Conservation (phyloP, 2,113 vertebrate genomes). For the Odobenus rosmarus region DNA sequence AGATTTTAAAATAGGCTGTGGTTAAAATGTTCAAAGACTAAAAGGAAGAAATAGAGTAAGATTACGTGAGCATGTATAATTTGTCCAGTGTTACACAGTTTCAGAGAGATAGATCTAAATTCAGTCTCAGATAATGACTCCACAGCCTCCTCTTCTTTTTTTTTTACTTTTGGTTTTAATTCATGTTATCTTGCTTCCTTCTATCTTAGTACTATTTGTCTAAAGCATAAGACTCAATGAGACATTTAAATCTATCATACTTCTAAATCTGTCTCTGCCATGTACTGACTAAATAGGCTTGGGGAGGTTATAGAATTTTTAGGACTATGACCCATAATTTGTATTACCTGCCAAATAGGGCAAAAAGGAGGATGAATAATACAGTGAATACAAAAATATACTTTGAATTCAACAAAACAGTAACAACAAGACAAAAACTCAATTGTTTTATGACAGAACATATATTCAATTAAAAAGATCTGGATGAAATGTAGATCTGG, state of each 20-base stretch:
- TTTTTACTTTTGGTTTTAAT: neutral
- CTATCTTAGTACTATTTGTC: neutral
- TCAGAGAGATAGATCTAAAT: neutral
- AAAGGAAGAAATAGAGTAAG: neutral
- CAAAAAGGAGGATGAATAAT: neutral
- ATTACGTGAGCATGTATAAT: neutral
- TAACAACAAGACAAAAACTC: neutral
- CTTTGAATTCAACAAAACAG: neutral
- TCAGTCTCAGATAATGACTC: neutral
- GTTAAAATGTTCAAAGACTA: neutral
- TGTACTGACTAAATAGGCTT: neutral
- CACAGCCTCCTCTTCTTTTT: neutral
- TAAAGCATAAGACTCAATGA: neutral
- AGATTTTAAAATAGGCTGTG: neutral
- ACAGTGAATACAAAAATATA: neutral
- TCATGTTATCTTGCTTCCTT: neutral
- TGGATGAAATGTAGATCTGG: neutral
- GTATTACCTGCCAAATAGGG: neutral
- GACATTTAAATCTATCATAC: neutral
- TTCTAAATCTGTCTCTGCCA: neutral
- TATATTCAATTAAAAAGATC: neutral
- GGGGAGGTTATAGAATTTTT: neutral
- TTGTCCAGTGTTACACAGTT: neutral
- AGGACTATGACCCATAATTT: neutral
- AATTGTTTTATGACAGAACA: neutral